Evolutionary conservation across 2,797 vertebrate genomes (phyloP).

Genomic region (Semaprochilodus insignis): DNA sequence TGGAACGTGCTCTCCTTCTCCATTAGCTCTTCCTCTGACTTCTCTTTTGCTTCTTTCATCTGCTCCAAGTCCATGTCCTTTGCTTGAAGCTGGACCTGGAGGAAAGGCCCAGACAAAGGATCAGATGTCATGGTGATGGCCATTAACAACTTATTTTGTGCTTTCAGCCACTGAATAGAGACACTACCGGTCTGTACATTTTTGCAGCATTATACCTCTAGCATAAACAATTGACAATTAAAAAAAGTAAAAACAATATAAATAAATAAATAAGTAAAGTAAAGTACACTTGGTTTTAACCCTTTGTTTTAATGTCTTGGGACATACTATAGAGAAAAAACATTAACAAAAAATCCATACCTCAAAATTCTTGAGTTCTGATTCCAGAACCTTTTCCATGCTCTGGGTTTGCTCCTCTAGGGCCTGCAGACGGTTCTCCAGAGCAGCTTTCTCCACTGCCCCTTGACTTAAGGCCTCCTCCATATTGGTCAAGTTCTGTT

Average conservation of each 20-base stretch:
- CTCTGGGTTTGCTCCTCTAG: slow-evolving; percentile 74
- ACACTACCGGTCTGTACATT: no score
- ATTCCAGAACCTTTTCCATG: slow-evolving; percentile 74
- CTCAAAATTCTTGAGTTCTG: slow-evolving; percentile 79
- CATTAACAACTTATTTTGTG: no score
- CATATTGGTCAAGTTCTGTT: slow-evolving; percentile 68
- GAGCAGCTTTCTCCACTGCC: slow-evolving; percentile 68
- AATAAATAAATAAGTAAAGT: no score
- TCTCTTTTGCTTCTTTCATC: slow-evolving; percentile 75
- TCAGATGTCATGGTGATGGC: no score
- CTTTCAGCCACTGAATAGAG: no score
- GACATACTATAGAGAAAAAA: no score
- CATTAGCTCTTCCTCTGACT: slow-evolving; percentile 76
- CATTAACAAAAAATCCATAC: no score
- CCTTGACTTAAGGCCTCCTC: slow-evolving; percentile 72
- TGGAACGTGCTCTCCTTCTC: slow-evolving; percentile 69
- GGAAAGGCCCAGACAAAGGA: background rate
- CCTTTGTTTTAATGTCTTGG: background rate
- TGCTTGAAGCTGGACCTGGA: slow-evolving; percentile 74
- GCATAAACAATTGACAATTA: no score
- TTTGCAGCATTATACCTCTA: no score
- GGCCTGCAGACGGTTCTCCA: slow-evolving; percentile 70
- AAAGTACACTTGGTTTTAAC: no score
- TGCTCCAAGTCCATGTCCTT: slow-evolving; percentile 78
- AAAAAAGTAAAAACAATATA: no score